phyloP scores from a whole-genome alignment of 2,113 vertebrate genomes.

The Channa argus region DNA sequence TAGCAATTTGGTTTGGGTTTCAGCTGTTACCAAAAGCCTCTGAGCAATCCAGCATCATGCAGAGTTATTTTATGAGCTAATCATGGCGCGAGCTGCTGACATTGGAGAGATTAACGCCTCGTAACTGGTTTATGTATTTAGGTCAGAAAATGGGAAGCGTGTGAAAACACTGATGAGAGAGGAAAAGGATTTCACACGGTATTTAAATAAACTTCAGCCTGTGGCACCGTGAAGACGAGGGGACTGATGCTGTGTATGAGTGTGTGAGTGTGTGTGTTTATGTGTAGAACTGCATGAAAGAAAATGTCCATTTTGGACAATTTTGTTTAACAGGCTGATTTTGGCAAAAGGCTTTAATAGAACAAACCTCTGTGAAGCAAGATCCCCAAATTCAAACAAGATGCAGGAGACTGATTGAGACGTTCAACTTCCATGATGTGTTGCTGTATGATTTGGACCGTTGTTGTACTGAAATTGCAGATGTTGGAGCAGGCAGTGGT shows the following conservation, averaged over 20 bases:
- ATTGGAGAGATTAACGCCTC: constrained; percentile 31
- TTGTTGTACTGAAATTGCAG: no score
- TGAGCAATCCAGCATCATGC: not conserved
- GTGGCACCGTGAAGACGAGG: not conserved
- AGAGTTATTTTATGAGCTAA: constrained; percentile 31
- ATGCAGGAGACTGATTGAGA: no score
- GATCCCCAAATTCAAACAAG: no score
- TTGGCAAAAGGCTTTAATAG: no score
- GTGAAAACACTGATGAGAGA: constrained; percentile 13
- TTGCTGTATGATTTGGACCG: no score
- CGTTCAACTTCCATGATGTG: no score
- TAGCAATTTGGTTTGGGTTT: not conserved
- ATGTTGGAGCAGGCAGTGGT: no score
- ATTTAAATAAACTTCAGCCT: constrained; percentile 6
- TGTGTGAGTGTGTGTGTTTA: constrained; percentile 1
- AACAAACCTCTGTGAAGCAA: no score
- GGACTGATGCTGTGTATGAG: not conserved
- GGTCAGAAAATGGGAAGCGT: constrained; percentile 34
- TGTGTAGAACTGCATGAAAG: not conserved
- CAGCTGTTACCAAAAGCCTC: not conserved
- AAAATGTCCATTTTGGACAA: no score
- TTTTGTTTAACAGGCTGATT: no score
- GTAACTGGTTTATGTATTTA: constrained; percentile 35
- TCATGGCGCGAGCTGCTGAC: constrained; percentile 9
- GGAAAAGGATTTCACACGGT: constrained; percentile 16